Conservation (phyloP, 1,140 invertebrate genomes). For the Bactericera cockerelli region DNA sequence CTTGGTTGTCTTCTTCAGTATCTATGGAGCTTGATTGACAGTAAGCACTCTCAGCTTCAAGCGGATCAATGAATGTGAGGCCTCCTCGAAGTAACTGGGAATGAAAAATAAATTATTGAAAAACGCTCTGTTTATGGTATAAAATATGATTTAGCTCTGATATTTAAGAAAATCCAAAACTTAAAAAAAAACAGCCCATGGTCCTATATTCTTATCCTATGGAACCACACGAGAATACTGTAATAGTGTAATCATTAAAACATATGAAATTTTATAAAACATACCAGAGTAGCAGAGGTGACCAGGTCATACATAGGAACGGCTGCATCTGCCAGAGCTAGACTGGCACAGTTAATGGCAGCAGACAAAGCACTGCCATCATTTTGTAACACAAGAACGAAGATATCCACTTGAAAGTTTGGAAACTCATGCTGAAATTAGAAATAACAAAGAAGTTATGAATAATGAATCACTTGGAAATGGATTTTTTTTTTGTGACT, state of each 20-base stretch:
- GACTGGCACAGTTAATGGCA: constrained; percentile 69
- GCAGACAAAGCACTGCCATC: constrained; percentile 67
- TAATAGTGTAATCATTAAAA: neutral
- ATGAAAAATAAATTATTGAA: no score
- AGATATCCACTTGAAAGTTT: constrained; percentile 66
- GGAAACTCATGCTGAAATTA: constrained; percentile 38
- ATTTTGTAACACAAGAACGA: constrained; percentile 68
- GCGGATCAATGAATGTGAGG: constrained; percentile 48
- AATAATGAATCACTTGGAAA: no score
- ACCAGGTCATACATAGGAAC: constrained; percentile 82
- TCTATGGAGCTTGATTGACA: constrained; percentile 11
- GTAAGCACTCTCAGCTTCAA: constrained; percentile 45
- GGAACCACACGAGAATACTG: no score
- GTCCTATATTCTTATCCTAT: neutral
- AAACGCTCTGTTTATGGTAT: no score
- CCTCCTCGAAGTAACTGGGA: neutral
- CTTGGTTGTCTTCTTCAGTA: constrained; percentile 15
- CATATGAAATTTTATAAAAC: constrained; percentile 16
- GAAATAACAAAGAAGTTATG: no score
- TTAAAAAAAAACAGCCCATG: neutral
- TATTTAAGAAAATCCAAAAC: no score
- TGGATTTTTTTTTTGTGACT: no score
- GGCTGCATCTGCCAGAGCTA: constrained; percentile 68
- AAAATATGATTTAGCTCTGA: neutral
- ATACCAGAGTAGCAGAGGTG: constrained; percentile 50